Evolutionary conservation across 2,888 invertebrate species (phyloP).

Genomic region (Drosophila subquinaria): DNA sequence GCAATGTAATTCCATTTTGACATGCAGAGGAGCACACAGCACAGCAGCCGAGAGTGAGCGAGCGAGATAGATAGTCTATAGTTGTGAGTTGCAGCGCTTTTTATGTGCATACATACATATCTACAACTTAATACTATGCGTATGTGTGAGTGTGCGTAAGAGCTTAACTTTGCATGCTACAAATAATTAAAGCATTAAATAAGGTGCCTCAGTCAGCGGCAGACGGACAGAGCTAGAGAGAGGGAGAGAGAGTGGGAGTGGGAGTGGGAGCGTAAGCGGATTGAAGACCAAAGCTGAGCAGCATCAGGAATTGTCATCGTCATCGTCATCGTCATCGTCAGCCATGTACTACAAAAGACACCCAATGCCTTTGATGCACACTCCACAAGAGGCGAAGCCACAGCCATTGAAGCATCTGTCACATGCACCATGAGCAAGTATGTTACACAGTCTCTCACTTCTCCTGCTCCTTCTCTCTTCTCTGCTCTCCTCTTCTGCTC

Average conservation of each 20-base stretch:
- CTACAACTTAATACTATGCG: slow-evolving; percentile 73
- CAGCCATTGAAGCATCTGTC: slow-evolving; percentile 40
- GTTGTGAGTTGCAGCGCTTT: slow-evolving; percentile 48
- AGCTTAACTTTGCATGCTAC: slow-evolving; percentile 75
- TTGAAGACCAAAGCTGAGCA: slow-evolving; percentile 58
- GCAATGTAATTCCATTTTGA: slow-evolving; percentile 75
- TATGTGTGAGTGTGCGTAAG: slow-evolving; percentile 29
- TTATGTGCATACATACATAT: slow-evolving; percentile 59
- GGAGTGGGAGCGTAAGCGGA: background rate
- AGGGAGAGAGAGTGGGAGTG: background rate
- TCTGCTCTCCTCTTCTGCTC: background rate
- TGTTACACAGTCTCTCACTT: slow-evolving; percentile 12
- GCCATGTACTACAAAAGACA: slow-evolving; percentile 46
- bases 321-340: slow-evolving; percentile 36
- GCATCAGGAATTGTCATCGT: slow-evolving; percentile 47
- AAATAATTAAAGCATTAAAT: slow-evolving; percentile 77
- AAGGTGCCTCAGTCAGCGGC: slow-evolving; percentile 36
- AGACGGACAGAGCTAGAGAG: background rate
- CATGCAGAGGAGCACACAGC: slow-evolving; percentile 14
- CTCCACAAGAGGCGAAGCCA: slow-evolving; percentile 26
- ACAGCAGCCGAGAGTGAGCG: slow-evolving; percentile 15
- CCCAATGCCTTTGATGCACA: slow-evolving; percentile 59
- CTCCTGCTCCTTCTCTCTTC: slow-evolving; percentile 10
- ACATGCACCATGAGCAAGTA: slow-evolving; percentile 15
- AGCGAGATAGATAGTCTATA: slow-evolving; percentile 38